Evolutionary conservation across 2,113 vertebrate species (phyloP).

Genomic region (Protomyctophum bolini): DNA sequence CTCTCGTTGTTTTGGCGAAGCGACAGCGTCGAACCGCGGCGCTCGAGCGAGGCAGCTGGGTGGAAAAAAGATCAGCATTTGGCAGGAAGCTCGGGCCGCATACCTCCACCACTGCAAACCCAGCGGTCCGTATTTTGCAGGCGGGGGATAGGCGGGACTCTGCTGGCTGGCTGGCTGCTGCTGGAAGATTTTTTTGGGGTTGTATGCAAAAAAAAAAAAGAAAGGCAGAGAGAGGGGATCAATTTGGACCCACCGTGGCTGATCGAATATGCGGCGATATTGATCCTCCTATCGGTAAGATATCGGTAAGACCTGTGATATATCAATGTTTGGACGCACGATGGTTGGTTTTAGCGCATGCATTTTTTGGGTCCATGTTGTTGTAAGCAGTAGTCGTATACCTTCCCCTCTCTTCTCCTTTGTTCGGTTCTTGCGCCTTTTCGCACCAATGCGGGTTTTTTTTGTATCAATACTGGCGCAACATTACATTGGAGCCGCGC

Average conservation of each 20-base stretch:
- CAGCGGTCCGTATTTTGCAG: slow-evolving; percentile 56
- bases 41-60: neutral
- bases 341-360: slow-evolving; percentile 26
- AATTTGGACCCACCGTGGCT: slow-evolving; percentile 51
- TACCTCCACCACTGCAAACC: neutral
- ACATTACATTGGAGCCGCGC: slow-evolving; percentile 71
- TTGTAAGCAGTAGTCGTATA: slow-evolving; percentile 20
- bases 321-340: neutral
- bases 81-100: slow-evolving; percentile 69
- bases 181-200: slow-evolving; percentile 52
- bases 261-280: slow-evolving; percentile 61
- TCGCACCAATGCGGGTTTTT: slow-evolving; percentile 77
- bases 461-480: slow-evolving; percentile 70
- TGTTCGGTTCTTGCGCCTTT: slow-evolving; percentile 73
- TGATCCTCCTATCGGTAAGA: slow-evolving; percentile 62
- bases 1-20: too few species aligned
- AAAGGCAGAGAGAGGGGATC: slow-evolving; percentile 53
- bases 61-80: slow-evolving; percentile 59
- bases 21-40: too few species aligned
- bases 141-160: slow-evolving; percentile 59
- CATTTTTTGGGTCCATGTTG: slow-evolving; percentile 14
- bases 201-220: slow-evolving; percentile 29
- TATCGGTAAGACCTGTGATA: slow-evolving; percentile 5
- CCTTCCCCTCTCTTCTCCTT: slow-evolving; percentile 55
- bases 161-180: neutral